phyloP scores from a whole-genome alignment of 2,113 vertebrate genomes.

The Meriones unguiculatus region DNA sequence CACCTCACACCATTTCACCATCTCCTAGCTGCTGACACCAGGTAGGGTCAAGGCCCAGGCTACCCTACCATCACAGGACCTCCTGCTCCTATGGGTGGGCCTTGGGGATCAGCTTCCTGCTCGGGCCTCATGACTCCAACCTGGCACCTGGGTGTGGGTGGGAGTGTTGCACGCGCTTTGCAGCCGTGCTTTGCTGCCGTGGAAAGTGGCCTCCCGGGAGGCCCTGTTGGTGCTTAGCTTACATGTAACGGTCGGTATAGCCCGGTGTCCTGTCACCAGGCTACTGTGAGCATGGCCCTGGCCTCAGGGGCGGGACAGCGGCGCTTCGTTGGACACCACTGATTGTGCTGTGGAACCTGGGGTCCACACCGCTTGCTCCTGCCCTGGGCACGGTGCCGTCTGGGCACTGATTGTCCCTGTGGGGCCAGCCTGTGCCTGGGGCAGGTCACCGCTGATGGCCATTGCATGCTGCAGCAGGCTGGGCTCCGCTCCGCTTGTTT shows the following conservation, averaged over 20 bases:
- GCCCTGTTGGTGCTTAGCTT: background rate
- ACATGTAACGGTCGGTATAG: background rate
- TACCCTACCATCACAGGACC: background rate
- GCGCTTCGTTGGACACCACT: background rate
- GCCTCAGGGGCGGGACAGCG: too few relatives aligned
- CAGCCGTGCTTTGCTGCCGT: background rate
- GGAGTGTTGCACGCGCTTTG: background rate
- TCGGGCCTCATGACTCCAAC: background rate
- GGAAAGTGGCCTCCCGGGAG: too few relatives aligned
- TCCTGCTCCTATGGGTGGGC: background rate
- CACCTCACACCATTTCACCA: background rate
- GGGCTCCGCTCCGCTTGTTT: background rate
- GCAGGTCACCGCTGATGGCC: background rate
- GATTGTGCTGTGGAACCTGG: background rate
- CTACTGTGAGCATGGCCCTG: background rate
- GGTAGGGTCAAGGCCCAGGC: background rate
- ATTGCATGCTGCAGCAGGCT: too few relatives aligned
- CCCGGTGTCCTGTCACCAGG: background rate
- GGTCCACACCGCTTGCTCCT: background rate
- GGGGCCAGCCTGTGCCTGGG: background rate
- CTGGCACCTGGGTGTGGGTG: too few relatives aligned
- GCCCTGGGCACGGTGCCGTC: background rate
- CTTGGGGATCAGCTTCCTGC: background rate
- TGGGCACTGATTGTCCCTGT: background rate
- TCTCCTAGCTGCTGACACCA: background rate